Conservation (phyloP, 2,797 vertebrate genomes). For the Anomalospiza imberbis region DNA sequence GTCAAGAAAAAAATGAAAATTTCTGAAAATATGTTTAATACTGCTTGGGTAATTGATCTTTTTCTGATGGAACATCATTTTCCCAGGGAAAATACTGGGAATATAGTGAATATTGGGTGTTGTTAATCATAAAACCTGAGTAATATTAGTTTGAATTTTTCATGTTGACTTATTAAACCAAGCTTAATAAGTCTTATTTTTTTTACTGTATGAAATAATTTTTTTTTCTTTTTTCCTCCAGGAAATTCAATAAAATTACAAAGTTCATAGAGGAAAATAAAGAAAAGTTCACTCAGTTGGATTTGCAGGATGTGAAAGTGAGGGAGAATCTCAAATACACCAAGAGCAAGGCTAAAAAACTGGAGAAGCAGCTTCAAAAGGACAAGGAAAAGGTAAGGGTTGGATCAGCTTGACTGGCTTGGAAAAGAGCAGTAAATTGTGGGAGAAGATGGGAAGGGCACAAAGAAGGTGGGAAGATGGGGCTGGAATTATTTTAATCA, state of each 20-base stretch:
- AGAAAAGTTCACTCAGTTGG: conserved; percentile 90
- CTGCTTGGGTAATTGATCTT: not conserved
- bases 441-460: not conserved
- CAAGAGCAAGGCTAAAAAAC: conserved; percentile 88
- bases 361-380: conserved; percentile 92
- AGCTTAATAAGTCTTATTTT: not conserved
- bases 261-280: conserved; percentile 89
- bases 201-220: not conserved
- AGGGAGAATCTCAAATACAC: conserved; percentile 93
- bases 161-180: not conserved
- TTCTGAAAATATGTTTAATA: not conserved
- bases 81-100: not conserved
- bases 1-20: not conserved
- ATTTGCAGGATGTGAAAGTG: conserved; percentile 92
- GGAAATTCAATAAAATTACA: conserved; percentile 87
- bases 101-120: not conserved
- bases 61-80: not conserved
- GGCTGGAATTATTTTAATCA: not conserved
- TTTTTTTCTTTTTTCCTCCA: conserved; percentile 52
- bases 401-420: not conserved
- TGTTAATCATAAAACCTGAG: not conserved
- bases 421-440: not conserved
- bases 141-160: not conserved
- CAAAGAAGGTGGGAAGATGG: not conserved
- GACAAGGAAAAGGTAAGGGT: conserved; percentile 89